These are phyloP conservation scores for Australoheros scitulus DNA, from an alignment of 2,113 vertebrate species.

Conservation along the genomic window DNA sequence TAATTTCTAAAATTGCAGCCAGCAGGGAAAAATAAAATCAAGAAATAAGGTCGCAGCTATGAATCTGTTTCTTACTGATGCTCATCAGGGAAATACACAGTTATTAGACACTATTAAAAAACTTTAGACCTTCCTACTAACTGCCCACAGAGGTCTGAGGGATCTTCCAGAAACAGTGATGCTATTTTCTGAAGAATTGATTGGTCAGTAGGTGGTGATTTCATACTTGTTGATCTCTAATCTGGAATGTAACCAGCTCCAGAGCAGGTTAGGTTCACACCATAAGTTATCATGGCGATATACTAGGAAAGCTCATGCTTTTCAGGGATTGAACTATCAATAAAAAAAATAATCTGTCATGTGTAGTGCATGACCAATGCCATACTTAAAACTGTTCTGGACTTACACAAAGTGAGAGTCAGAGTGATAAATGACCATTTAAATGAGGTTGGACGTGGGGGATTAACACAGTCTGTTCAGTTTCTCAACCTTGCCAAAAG, in stretches of 20 bases:
- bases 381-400: slow-evolving; percentile 1
- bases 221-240: background rate
- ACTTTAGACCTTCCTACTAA: background rate
- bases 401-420: slow-evolving; percentile 28
- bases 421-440: slow-evolving; percentile 59
- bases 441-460: slow-evolving; percentile 46
- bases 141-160: background rate
- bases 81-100: no score
- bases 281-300: background rate
- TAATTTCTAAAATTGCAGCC: background rate
- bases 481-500: slow-evolving; percentile 56
- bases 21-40: background rate
- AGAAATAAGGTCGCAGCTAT: background rate
- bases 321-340: background rate
- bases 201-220: background rate
- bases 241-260: background rate
- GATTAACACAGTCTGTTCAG: slow-evolving; percentile 69
- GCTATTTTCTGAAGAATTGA: background rate
- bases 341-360: background rate
- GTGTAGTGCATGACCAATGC: slow-evolving; percentile 6
- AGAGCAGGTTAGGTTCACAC: background rate
- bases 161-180: background rate
- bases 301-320: background rate
- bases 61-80: background rate
- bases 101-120: background rate